These are phyloP conservation scores for Heliconius cydno DNA, from an alignment of 2,888 invertebrate species.

Conservation along the genomic window DNA sequence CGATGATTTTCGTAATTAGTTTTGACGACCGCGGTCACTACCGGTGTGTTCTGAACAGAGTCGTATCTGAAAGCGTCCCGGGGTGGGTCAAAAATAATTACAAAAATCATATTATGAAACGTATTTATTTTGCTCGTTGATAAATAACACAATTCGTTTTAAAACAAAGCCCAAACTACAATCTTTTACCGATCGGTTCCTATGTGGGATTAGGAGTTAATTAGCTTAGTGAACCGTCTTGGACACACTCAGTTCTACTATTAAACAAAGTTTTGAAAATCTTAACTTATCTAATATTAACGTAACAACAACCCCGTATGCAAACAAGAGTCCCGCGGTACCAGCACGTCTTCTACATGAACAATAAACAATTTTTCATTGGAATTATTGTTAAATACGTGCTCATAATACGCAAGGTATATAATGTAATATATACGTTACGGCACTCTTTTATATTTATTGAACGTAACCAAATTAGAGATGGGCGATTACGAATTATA, in stretches of 20 bases:
- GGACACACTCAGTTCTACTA: constrained; percentile 67
- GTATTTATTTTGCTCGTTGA: constrained; percentile 81
- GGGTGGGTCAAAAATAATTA: constrained; percentile 81
- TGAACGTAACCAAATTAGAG: constrained; percentile 32
- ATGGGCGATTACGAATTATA: constrained; percentile 23
- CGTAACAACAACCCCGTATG: constrained; percentile 78
- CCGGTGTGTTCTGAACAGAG: constrained; percentile 72
- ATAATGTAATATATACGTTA: constrained; percentile 35
- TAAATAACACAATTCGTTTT: constrained; percentile 80
- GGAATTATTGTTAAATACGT: background rate
- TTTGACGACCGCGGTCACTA: constrained; percentile 71
- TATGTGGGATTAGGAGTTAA: constrained; percentile 71
- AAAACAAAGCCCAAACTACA: constrained; percentile 80
- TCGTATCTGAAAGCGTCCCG: constrained; percentile 71
- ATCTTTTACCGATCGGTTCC: constrained; percentile 68
- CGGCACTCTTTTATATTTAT: constrained; percentile 36
- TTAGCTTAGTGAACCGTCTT: constrained; percentile 72
- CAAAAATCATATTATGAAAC: constrained; percentile 83
- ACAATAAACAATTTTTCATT: constrained; percentile 26
- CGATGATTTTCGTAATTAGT: constrained; percentile 81
- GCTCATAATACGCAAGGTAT: constrained; percentile 10
- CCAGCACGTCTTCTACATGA: constrained; percentile 22
- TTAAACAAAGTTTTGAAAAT: constrained; percentile 70
- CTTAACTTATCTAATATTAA: constrained; percentile 72
- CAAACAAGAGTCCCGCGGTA: constrained; percentile 61